A percentile compares a stretch with the other conserved stretches of the same genome.
These are phyloP conservation scores for Euproctis similis DNA, from an alignment of 2,888 invertebrate genomes.

Conservation along the genomic window DNA sequence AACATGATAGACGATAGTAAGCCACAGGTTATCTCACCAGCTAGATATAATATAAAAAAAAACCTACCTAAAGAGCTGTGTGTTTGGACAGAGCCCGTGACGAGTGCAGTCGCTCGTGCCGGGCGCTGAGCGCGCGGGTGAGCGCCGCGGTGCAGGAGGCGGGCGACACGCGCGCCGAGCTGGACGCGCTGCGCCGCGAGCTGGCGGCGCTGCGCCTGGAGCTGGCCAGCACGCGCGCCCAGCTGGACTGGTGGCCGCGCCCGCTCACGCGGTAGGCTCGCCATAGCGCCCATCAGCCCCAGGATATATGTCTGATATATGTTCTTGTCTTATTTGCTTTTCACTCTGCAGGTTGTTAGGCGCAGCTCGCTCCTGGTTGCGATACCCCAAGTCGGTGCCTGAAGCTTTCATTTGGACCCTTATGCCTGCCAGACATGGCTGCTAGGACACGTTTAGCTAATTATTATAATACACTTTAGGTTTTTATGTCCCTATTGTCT, in stretches of 20 bases:
- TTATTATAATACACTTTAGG: too few species aligned
- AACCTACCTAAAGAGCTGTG: too few species aligned
- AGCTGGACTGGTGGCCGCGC: slow-evolving; percentile 55
- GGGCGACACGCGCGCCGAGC: slow-evolving; percentile 14
- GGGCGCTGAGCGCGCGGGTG: slow-evolving; percentile 20
- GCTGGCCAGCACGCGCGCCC: slow-evolving; percentile 33
- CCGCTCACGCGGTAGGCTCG: slow-evolving; percentile 51
- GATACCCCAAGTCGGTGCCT: slow-evolving; percentile 40
- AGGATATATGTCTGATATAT: too few species aligned
- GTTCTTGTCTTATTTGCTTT: too few species aligned
- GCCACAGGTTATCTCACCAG: too few species aligned
- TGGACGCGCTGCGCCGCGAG: slow-evolving; percentile 27
- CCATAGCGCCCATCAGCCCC: too few species aligned
- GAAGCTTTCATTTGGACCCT: slow-evolving; percentile 54
- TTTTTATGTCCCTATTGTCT: neutral
- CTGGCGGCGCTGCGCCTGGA: slow-evolving; percentile 25
- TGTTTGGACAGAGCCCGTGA: slow-evolving; percentile 21
- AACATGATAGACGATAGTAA: too few species aligned
- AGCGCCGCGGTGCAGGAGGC: slow-evolving; percentile 18
- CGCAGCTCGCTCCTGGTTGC: slow-evolving; percentile 43
- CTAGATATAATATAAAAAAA: too few species aligned
- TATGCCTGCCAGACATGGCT: slow-evolving; percentile 51
- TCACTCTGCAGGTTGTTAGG: slow-evolving; percentile 44
- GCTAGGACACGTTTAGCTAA: slow-evolving; percentile 1
- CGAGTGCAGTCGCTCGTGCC: slow-evolving; percentile 18